phyloP scores from a whole-genome alignment of 2,113 vertebrate species.

The Aphelocoma coerulescens region DNA sequence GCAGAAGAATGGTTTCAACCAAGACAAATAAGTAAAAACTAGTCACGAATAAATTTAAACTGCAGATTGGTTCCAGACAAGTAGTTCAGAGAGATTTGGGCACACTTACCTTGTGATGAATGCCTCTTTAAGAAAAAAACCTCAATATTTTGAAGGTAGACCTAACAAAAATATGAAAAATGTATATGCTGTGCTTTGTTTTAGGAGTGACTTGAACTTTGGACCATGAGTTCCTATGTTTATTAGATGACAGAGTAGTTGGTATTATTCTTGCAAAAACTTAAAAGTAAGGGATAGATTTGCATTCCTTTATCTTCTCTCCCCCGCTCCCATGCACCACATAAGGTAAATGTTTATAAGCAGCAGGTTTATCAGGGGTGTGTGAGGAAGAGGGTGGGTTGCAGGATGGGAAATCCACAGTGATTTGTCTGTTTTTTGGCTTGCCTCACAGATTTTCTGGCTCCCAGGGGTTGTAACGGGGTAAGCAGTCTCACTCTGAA shows the following conservation, averaged over 20 bases:
- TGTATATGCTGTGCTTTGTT: not conserved
- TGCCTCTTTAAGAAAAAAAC: not conserved
- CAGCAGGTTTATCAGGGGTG: not conserved
- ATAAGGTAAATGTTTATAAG: not conserved
- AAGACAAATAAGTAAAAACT: not conserved
- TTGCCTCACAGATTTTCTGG: not conserved
- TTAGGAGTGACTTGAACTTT: not conserved
- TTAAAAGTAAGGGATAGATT: not conserved
- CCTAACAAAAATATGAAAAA: not conserved
- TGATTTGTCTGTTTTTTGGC: not conserved
- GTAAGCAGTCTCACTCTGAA: not conserved
- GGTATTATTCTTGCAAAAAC: not conserved
- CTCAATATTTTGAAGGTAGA: not conserved
- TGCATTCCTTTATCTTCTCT: not conserved
- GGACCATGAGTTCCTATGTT: not conserved
- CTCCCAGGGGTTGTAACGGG: not conserved
- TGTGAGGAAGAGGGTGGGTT: rapidly evolving
- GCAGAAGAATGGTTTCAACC: not conserved
- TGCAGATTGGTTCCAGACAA: not conserved
- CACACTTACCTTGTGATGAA: not conserved
- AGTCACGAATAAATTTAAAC: slow-evolving; percentile 19
- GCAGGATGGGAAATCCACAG: not conserved
- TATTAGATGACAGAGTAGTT: not conserved
- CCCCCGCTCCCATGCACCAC: no score
- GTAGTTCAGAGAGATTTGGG: not conserved